These are phyloP conservation scores for Neuroterus valhalla DNA, from an alignment of 1,140 invertebrate genomes.

Conservation along the genomic window DNA sequence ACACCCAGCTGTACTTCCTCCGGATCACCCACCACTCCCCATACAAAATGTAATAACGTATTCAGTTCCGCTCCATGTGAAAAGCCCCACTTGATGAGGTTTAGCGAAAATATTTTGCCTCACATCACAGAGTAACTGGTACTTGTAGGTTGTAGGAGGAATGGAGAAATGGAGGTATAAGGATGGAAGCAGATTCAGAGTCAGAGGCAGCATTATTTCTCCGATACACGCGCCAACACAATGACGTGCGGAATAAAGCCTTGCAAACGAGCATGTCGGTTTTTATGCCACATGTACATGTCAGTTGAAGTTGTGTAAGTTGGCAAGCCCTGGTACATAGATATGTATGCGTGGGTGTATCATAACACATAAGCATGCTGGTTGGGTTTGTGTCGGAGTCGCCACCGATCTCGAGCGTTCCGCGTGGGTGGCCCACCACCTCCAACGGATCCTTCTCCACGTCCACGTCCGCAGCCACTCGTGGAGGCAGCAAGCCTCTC, in stretches of 20 bases:
- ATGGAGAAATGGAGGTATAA: too few species aligned
- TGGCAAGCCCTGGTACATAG: not conserved
- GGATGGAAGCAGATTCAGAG: too few species aligned
- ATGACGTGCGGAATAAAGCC: slow-evolving; percentile 23
- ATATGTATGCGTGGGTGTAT: slow-evolving; percentile 36
- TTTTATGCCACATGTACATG: slow-evolving; percentile 14
- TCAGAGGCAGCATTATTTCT: slow-evolving; percentile 7
- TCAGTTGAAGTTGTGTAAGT: not conserved
- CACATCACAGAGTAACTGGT: too few species aligned
- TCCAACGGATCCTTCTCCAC: slow-evolving; percentile 37
- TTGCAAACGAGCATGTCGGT: slow-evolving; percentile 27
- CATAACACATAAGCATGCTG: slow-evolving; percentile 30
- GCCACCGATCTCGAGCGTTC: slow-evolving; percentile 49
- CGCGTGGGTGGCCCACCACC: slow-evolving; percentile 48
- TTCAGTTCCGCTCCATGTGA: too few species aligned
- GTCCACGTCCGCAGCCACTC: slow-evolving; percentile 34
- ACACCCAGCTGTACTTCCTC: too few species aligned
- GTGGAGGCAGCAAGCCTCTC: slow-evolving; percentile 21
- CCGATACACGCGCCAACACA: slow-evolving; percentile 8
- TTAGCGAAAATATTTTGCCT: too few species aligned
- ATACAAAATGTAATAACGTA: too few species aligned
- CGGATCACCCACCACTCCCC: too few species aligned
- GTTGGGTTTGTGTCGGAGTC: slow-evolving; percentile 15
- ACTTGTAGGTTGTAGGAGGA: too few species aligned
- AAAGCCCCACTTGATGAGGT: too few species aligned